Conservation (phyloP, 2,113 vertebrate species). For the Psittacula cyanocephala region DNA sequence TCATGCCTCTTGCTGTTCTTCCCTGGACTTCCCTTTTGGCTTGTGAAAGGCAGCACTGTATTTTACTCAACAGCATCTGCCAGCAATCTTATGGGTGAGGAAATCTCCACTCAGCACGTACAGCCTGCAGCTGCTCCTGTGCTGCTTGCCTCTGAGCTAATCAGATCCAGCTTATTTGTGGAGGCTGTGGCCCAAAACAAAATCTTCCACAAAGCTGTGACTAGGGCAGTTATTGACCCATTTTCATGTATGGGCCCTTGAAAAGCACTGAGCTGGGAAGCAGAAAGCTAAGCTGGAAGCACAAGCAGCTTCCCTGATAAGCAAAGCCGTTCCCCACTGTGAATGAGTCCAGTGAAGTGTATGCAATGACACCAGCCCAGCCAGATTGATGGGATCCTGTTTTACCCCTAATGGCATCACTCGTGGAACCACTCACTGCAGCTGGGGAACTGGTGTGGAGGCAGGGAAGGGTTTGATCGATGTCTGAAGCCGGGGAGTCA, state of each 20-base stretch:
- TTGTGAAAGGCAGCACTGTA: constrained; percentile 19
- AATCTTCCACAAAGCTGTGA: neutral
- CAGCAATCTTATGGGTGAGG: constrained; percentile 34
- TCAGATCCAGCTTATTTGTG: constrained; percentile 1
- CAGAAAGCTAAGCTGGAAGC: neutral
- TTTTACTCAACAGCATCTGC: constrained; percentile 57
- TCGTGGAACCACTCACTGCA: neutral
- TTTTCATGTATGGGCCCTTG: neutral
- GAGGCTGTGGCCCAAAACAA: neutral
- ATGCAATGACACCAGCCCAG: neutral
- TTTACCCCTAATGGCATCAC: neutral
- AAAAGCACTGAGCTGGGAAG: neutral
- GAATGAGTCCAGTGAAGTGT: accelerated
- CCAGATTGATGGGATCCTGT: neutral
- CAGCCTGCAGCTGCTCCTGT: constrained; percentile 45
- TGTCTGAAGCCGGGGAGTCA: neutral
- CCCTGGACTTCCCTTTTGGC: constrained; percentile 3
- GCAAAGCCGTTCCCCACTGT: neutral
- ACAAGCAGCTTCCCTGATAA: neutral
- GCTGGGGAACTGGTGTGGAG: neutral
- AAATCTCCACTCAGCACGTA: constrained; percentile 58
- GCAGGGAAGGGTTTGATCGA: neutral
- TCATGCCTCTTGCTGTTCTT: neutral
- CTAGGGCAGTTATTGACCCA: neutral
- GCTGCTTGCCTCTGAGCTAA: constrained; percentile 15